Evolutionary conservation across 1,140 invertebrate genomes (phyloP).

Genomic region (Theocolax elegans): DNA sequence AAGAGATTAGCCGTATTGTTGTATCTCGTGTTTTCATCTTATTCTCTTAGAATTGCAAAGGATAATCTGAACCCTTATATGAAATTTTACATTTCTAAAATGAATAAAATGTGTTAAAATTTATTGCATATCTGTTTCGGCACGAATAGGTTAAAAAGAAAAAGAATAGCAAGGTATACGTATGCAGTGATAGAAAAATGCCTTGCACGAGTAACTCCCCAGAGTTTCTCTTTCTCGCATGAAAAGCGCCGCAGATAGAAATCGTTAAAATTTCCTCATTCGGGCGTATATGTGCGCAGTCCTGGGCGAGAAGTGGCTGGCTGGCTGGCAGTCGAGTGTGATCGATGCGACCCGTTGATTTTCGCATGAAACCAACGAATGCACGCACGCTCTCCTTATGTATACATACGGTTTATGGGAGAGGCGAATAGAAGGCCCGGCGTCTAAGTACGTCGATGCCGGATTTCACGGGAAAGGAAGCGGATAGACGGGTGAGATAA

Average conservation of each 20-base stretch:
- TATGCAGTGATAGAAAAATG: neutral
- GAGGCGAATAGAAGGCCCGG: too few relatives aligned
- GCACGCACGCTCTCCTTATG: too few relatives aligned
- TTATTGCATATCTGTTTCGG: slow-evolving; percentile 1
- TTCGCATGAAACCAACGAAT: too few relatives aligned
- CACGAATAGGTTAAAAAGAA: neutral
- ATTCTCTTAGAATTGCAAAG: too few relatives aligned
- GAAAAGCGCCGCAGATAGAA: slow-evolving; percentile 6
- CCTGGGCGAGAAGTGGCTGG: too few relatives aligned
- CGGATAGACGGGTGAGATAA: slow-evolving; percentile 8
- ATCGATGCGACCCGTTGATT: slow-evolving; percentile 27
- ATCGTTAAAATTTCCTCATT: slow-evolving; percentile 17
- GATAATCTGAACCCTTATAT: too few relatives aligned
- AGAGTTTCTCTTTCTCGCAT: slow-evolving; percentile 22
- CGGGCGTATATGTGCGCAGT: neutral
- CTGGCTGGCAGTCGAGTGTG: neutral
- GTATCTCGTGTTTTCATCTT: too few relatives aligned
- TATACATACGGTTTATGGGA: too few relatives aligned
- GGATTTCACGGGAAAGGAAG: slow-evolving; percentile 21
- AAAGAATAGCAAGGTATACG: neutral
- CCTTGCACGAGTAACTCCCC: neutral
- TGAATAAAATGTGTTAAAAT: neutral
- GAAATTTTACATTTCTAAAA: too few relatives aligned
- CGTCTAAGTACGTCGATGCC: slow-evolving; percentile 3
- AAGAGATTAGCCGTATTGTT: too few relatives aligned